Percentiles rank a stretch among this genome's conserved stretches.
Conservation (phyloP, 2,113 vertebrate species). For the Astatotilapia flaviijosephi region DNA sequence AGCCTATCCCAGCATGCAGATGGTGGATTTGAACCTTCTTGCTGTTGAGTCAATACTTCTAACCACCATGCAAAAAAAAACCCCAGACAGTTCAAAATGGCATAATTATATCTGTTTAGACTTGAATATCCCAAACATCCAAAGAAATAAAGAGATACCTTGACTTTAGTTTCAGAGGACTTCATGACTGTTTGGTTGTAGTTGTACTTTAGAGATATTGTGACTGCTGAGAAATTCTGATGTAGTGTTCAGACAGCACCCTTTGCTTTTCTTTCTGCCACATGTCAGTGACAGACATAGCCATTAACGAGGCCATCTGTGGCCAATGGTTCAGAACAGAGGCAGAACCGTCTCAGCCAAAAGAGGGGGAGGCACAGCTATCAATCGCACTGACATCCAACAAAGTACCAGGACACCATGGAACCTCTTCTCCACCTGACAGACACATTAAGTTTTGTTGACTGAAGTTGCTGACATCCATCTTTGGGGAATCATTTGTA, state of each 20-base stretch:
- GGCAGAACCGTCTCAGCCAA: background rate
- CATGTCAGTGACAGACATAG: conserved; percentile 54
- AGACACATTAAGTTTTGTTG: background rate
- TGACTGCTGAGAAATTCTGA: background rate
- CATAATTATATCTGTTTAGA: background rate
- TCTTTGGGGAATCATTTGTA: background rate
- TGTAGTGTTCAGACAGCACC: background rate
- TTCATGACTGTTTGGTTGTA: background rate
- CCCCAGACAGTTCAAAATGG: fast-evolving
- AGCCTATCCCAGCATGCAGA: background rate
- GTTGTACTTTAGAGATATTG: background rate
- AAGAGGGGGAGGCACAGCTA: conserved; percentile 2
- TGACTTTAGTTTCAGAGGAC: background rate
- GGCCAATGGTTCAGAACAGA: conserved; percentile 43
- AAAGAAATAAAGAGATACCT: background rate
- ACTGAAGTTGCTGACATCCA: background rate
- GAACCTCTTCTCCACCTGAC: background rate
- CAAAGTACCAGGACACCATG: background rate
- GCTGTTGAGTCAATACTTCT: background rate
- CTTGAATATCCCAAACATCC: background rate
- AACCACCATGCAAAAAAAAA: background rate
- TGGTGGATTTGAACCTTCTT: background rate
- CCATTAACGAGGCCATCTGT: conserved; percentile 66
- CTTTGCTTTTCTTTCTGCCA: background rate
- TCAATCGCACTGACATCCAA: conserved; percentile 47